Percentiles rank a stretch among this genome's conserved stretches.
Evolutionary conservation across 1,140 invertebrate species (phyloP).

Genomic region (Ceratosolen solmsi): DNA sequence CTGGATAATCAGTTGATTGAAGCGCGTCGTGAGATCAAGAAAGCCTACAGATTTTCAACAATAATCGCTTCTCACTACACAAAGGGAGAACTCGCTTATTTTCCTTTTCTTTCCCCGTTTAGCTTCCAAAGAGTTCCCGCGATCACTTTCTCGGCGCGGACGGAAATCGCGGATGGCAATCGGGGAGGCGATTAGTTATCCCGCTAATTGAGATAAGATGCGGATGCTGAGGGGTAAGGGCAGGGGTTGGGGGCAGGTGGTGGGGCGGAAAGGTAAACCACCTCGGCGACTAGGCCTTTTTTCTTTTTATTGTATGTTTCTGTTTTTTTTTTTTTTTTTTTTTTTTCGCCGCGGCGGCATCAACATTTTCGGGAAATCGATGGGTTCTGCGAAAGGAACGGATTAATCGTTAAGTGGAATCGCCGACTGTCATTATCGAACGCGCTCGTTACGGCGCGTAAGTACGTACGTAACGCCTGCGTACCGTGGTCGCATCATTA

Average conservation of each 20-base stretch:
- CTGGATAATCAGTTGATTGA: constrained; percentile 1
- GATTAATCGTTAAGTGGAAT: constrained; percentile 10
- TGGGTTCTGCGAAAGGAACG: constrained; percentile 1
- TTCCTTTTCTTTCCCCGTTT: background rate
- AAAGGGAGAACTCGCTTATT: background rate
- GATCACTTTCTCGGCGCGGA: constrained; percentile 38
- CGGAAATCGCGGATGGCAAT: constrained; percentile 21
- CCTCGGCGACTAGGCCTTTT: background rate
- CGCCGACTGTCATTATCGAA: background rate
- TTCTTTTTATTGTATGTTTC: background rate
- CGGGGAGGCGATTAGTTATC: background rate
- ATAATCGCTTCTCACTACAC: constrained; percentile 28
- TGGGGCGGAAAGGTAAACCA: background rate
- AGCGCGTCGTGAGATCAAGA: background rate
- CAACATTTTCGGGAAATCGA: constrained; percentile 18
- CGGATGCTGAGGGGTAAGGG: background rate
- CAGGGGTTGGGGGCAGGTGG: background rate
- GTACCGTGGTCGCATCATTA: background rate
- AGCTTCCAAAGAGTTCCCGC: constrained; percentile 16
- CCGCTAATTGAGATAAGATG: constrained; percentile 35
- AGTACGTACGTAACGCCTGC: constrained; percentile 6
- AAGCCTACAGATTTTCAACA: background rate
- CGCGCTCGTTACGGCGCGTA: constrained; percentile 1
- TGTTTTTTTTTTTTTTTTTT: background rate
- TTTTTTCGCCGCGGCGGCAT: background rate